A percentile compares a stretch with the other conserved stretches of the same genome.
phyloP scores from a whole-genome alignment of 2,797 vertebrate genomes.

The Gobio occitaniae region DNA sequence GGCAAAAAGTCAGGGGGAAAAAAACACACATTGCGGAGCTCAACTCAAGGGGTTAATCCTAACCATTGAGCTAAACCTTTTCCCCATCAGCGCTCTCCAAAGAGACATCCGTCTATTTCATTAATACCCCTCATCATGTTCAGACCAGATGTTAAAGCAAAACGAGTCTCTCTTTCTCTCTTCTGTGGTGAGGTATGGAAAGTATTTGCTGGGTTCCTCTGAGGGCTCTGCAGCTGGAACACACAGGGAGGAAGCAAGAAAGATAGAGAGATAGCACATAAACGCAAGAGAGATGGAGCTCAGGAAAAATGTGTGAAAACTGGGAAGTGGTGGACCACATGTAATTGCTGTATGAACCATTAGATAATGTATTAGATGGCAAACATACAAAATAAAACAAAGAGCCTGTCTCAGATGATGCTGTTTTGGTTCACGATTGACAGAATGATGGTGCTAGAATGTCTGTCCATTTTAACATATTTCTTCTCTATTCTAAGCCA shows the following conservation, averaged over 20 bases:
- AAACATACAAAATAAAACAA: slow-evolving; percentile 31
- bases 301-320: slow-evolving; percentile 56
- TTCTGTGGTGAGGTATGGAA: slow-evolving; percentile 67
- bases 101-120: slow-evolving; percentile 53
- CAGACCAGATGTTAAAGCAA: slow-evolving; percentile 68
- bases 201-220: slow-evolving; percentile 65
- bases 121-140: slow-evolving; percentile 61
- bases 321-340: slow-evolving; percentile 40
- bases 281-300: slow-evolving; percentile 52
- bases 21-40: slow-evolving; percentile 5
- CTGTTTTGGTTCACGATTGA: not conserved
- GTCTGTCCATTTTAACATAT: not conserved
- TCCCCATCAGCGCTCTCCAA: slow-evolving; percentile 39
- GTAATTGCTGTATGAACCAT: not conserved
- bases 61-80: slow-evolving; percentile 42
- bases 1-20: slow-evolving; percentile 10
- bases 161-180: slow-evolving; percentile 55
- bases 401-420: not conserved
- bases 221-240: slow-evolving; percentile 67
- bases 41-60: slow-evolving; percentile 24
- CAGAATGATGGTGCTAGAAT: not conserved
- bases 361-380: slow-evolving; percentile 9
- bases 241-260: slow-evolving; percentile 58
- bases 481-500: not conserved
- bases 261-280: slow-evolving; percentile 57